These are phyloP conservation scores for Xestoiulus laeticollis DNA, from an alignment of 2,888 invertebrate genomes.

Conservation along the genomic window DNA sequence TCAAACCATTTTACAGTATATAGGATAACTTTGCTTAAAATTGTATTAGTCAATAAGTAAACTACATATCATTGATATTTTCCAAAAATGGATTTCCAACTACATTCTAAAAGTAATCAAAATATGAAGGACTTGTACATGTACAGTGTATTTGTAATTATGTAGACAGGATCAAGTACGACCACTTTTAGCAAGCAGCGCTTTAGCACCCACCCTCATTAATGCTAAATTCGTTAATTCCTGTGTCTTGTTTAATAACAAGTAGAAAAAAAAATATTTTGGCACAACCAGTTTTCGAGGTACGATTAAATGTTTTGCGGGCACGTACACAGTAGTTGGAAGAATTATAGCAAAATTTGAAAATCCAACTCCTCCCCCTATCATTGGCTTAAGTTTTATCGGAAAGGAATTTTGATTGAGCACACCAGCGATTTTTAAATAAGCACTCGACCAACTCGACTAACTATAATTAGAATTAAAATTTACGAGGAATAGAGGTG, in stretches of 20 bases:
- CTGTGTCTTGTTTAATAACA: conserved; percentile 5
- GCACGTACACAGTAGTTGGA: conserved; percentile 34
- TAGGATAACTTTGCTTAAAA: no score
- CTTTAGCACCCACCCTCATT: background rate
- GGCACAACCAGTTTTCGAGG: conserved; percentile 25
- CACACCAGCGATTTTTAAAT: conserved; percentile 4
- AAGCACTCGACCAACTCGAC: background rate
- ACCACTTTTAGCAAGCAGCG: background rate
- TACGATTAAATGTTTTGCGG: conserved; percentile 1
- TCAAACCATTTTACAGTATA: no score
- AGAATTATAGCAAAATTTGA: conserved; percentile 13
- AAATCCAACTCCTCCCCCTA: conserved; percentile 39
- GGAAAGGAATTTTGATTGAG: conserved; percentile 38
- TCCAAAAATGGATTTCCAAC: no score
- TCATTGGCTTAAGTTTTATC: conserved; percentile 24
- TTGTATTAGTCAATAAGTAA: no score
- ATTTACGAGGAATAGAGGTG: conserved; percentile 24
- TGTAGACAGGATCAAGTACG: background rate
- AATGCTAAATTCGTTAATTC: conserved; percentile 9
- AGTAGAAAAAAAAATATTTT: background rate
- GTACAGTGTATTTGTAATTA: no score
- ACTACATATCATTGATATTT: no score
- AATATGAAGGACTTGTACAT: background rate
- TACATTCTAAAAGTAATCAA: background rate
- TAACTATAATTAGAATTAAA: conserved; percentile 43